Percentiles rank a stretch among this genome's conserved stretches.
These are phyloP conservation scores for Euglossa dilemma DNA, from an alignment of 1,140 invertebrate genomes.

Conservation along the genomic window DNA sequence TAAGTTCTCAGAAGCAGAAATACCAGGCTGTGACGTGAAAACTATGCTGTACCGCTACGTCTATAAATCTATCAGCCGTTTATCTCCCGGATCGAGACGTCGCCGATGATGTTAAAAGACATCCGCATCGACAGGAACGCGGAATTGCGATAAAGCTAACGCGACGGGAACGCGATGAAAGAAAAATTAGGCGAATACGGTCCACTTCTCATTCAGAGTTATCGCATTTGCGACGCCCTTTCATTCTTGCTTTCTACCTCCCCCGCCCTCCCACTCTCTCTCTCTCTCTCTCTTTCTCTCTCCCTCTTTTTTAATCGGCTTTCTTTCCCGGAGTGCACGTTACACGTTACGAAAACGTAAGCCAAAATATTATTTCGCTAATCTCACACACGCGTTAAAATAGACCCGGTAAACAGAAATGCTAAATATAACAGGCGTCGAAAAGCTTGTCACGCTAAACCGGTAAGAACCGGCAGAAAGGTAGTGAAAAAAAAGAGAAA, in stretches of 20 bases:
- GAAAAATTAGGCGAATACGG: no score
- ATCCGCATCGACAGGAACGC: not conserved
- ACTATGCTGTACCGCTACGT: not conserved
- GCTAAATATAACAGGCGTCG: slow-evolving; percentile 62
- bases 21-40: not conserved
- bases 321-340: slow-evolving; percentile 11
- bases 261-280: not conserved
- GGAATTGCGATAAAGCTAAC: not conserved
- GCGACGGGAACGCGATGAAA: not conserved
- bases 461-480: slow-evolving; percentile 45
- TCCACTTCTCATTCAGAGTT: no score
- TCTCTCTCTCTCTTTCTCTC: slow-evolving; percentile 15
- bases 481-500: slow-evolving; percentile 39
- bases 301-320: not conserved
- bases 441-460: slow-evolving; percentile 54
- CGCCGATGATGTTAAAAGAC: not conserved
- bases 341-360: slow-evolving; percentile 10
- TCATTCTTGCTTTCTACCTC: no score
- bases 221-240: no score
- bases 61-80: not conserved
- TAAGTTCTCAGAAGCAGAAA: not conserved
- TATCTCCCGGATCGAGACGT: not conserved
- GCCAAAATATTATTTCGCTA: slow-evolving; percentile 47
- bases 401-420: slow-evolving; percentile 66
- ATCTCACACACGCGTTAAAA: slow-evolving; percentile 61